These are phyloP conservation scores for human (Homo sapiens) DNA, from an alignment of 2,113 vertebrate species.

Conservation along the genomic window GRCh38 chr12:44643001-44643500, in stretches of 20 bases:
- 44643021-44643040: neutral
- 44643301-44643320: neutral
- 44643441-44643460: neutral
- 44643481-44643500: too few species aligned
- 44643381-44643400: neutral
- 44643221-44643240: neutral
- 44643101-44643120: neutral
- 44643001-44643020: neutral
- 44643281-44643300: neutral
- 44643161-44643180: neutral
- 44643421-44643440: neutral
- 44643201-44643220: neutral
- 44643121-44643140: neutral
- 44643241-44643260: neutral
- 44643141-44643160: neutral
- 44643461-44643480: neutral
- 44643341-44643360: neutral
- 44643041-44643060: neutral
- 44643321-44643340: neutral
- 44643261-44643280: neutral
- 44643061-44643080: neutral
- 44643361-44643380: neutral
- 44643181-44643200: neutral
- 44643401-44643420: neutral
- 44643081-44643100: neutral